Evolutionary conservation across 1,140 invertebrate species (phyloP).

Genomic region (Lucilia cuprina): DNA sequence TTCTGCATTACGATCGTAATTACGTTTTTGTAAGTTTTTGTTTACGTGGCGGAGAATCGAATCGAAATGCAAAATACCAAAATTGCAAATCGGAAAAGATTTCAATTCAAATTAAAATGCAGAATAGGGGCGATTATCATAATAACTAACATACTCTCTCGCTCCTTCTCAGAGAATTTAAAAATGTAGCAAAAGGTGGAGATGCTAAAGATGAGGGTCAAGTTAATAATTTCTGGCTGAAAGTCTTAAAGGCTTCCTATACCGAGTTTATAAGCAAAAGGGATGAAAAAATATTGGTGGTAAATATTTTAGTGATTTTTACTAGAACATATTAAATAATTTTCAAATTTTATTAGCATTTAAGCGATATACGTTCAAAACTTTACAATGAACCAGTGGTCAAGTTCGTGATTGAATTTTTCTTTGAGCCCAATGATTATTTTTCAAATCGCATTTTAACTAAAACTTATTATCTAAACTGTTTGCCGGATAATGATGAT

Average conservation of each 20-base stretch:
- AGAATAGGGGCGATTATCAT: no score
- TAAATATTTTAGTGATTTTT: conserved; percentile 30
- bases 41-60: no score
- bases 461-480: conserved; percentile 89
- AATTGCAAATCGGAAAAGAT: no score
- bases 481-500: conserved; percentile 79
- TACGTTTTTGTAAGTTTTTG: no score
- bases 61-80: no score
- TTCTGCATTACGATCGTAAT: no score
- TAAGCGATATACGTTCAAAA: conserved; percentile 49
- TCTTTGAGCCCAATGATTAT: conserved; percentile 87
- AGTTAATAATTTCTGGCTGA: conserved; percentile 90
- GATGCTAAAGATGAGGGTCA: conserved; percentile 64
- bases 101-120: no score
- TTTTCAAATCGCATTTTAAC: conserved; percentile 86
- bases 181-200: conserved; percentile 36
- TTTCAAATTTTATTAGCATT: neutral
- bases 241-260: conserved; percentile 83
- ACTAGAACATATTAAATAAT: neutral
- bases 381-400: conserved; percentile 46
- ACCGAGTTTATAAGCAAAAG: conserved; percentile 76
- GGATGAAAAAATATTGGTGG: conserved; percentile 84
- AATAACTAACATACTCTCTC: neutral
- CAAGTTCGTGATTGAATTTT: conserved; percentile 84
- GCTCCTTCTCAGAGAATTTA: conserved; percentile 24